A percentile compares a stretch with the other conserved stretches of the same genome.
Conservation (phyloP, 2,113 vertebrate genomes). For the Atlantisia rogersi region DNA sequence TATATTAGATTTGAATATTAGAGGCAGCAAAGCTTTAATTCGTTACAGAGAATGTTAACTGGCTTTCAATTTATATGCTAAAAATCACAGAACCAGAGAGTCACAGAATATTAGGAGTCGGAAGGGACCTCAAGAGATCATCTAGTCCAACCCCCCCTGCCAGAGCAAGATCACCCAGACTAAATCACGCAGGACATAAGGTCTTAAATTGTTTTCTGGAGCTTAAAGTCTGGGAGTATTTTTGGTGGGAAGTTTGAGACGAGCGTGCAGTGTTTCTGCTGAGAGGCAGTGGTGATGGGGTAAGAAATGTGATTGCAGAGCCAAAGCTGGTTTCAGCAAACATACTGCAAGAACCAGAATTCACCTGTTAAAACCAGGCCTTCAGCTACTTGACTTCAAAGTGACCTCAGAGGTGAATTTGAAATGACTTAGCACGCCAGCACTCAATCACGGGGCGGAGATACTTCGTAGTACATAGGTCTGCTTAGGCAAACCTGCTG, state of each 20-base stretch:
- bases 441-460: not conserved
- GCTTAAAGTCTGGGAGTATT: not conserved
- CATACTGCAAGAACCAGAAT: constrained; percentile 43
- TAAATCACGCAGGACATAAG: not conserved
- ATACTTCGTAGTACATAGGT: not conserved
- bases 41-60: not conserved
- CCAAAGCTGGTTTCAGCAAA: not conserved
- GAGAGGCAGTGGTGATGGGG: not conserved
- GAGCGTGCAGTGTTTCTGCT: not conserved
- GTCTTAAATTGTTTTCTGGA: not conserved
- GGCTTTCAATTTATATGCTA: not conserved
- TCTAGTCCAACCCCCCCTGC: too few relatives aligned
- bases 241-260: not conserved
- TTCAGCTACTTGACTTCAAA: constrained; percentile 51
- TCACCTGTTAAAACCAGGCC: constrained; percentile 37
- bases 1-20: not conserved
- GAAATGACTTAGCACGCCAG: not conserved
- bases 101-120: too few relatives aligned
- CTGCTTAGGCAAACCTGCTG: not conserved
- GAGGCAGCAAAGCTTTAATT: not conserved
- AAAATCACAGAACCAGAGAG: not conserved
- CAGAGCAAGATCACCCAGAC: too few relatives aligned
- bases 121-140: too few relatives aligned
- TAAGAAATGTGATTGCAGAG: not conserved
- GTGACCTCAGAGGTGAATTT: constrained; percentile 44